Conservation (phyloP, 2,797 vertebrate genomes). For the Manis pentadactyla region DNA sequence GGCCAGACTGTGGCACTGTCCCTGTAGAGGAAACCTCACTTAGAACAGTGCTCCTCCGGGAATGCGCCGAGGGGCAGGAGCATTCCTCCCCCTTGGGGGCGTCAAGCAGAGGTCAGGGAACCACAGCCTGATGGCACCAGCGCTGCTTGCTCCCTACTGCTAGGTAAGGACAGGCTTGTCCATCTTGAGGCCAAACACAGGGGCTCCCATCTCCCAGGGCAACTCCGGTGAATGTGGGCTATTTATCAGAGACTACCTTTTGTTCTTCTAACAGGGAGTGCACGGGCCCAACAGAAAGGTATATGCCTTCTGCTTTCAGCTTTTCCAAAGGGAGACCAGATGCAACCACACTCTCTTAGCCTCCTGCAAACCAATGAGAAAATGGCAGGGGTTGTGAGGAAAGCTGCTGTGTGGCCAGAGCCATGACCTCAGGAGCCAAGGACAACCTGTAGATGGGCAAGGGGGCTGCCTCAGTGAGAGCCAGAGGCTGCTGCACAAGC, state of each 20-base stretch:
- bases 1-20: too few relatives aligned
- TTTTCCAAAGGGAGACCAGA: background rate
- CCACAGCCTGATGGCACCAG: background rate
- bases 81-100: background rate
- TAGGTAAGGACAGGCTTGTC: background rate
- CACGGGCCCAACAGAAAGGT: accelerated
- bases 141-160: background rate
- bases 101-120: background rate
- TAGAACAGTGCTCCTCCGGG: background rate
- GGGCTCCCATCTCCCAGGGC: background rate
- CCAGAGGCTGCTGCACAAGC: accelerated
- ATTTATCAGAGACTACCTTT: background rate
- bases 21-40: background rate
- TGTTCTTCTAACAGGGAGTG: background rate
- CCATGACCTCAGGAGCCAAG: background rate
- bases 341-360: background rate
- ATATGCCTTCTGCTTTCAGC: background rate
- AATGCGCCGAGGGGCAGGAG: background rate
- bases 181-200: background rate
- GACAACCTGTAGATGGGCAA: background rate
- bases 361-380: background rate
- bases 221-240: background rate
- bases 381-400: background rate
- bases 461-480: background rate
- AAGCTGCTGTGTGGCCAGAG: too few relatives aligned